Evolutionary conservation across 2,113 vertebrate species (phyloP).

Genomic region (Setophaga coronata): DNA sequence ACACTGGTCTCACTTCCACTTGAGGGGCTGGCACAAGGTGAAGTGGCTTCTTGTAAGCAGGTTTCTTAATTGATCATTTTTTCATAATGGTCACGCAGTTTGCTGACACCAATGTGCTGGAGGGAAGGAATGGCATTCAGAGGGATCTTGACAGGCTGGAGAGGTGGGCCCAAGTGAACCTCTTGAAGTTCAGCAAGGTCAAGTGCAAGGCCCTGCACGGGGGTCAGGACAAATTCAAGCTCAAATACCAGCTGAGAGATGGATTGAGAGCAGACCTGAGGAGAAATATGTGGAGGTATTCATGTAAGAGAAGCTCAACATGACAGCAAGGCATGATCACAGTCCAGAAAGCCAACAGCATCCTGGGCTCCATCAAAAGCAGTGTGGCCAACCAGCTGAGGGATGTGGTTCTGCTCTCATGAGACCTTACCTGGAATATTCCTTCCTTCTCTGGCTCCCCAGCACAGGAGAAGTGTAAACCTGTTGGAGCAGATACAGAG

Average conservation of each 20-base stretch:
- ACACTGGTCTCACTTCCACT: neutral
- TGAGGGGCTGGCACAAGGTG: neutral
- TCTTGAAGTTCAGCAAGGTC: neutral
- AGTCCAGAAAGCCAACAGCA: neutral
- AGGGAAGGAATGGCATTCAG: neutral
- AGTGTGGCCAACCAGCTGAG: neutral
- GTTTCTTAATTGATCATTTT: neutral
- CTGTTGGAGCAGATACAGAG: neutral
- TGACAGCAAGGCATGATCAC: neutral
- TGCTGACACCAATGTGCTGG: neutral
- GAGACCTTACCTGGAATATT: neutral
- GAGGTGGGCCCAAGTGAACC: neutral
- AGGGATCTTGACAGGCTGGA: neutral
- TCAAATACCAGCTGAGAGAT: neutral
- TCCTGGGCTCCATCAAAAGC: neutral
- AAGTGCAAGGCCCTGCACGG: neutral
- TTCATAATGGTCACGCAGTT: rapidly evolving
- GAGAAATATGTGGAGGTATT: neutral
- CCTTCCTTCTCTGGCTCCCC: neutral
- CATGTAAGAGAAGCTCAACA: neutral
- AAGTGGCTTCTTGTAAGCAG: neutral
- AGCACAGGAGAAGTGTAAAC: neutral
- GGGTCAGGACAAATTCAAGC: neutral
- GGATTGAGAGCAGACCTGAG: neutral
- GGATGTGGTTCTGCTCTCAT: neutral